Percentiles rank a stretch among this genome's conserved stretches.
phyloP scores from a whole-genome alignment of 2,888 invertebrate genomes.

The Linyphia triangularis region DNA sequence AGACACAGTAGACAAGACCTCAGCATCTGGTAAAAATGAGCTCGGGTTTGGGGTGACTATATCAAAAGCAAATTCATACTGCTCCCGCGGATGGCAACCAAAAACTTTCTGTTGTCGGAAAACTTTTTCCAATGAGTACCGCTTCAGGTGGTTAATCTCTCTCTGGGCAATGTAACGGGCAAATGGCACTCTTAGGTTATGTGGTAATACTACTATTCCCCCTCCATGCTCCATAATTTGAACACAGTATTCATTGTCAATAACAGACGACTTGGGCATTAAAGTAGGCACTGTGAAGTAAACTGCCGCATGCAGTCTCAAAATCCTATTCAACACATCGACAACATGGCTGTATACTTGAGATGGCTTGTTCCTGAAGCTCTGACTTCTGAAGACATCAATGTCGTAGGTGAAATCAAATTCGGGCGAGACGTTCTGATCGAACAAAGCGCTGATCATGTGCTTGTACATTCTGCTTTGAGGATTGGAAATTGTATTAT shows the following conservation, averaged over 20 bases:
- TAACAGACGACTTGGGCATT: slow-evolving; percentile 85
- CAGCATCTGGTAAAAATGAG: slow-evolving; percentile 90
- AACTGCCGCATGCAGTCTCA: slow-evolving; percentile 82
- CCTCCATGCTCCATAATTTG: slow-evolving; percentile 93
- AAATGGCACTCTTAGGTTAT: slow-evolving; percentile 90
- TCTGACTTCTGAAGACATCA: slow-evolving; percentile 79
- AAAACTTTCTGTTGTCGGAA: slow-evolving; percentile 86
- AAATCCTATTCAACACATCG: slow-evolving; percentile 78
- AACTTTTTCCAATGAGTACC: slow-evolving; percentile 92
- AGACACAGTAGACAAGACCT: slow-evolving; percentile 88
- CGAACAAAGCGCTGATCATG: slow-evolving; percentile 80
- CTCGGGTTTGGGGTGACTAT: slow-evolving; percentile 84
- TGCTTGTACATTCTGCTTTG: slow-evolving; percentile 88
- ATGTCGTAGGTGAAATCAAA: slow-evolving; percentile 92
- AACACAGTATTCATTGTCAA: slow-evolving; percentile 83
- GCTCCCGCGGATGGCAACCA: slow-evolving; percentile 92
- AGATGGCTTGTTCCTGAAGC: slow-evolving; percentile 46
- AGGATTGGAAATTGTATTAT: slow-evolving; percentile 89
- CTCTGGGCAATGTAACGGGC: slow-evolving; percentile 90
- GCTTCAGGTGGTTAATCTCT: slow-evolving; percentile 87
- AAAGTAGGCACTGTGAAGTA: slow-evolving; percentile 85
- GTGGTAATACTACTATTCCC: slow-evolving; percentile 89
- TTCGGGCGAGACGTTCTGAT: slow-evolving; percentile 83
- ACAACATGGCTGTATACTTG: slow-evolving; percentile 81
- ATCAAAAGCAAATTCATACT: slow-evolving; percentile 95